phyloP scores from a whole-genome alignment of 2,888 invertebrate genomes.

The Cynaeus angustus region DNA sequence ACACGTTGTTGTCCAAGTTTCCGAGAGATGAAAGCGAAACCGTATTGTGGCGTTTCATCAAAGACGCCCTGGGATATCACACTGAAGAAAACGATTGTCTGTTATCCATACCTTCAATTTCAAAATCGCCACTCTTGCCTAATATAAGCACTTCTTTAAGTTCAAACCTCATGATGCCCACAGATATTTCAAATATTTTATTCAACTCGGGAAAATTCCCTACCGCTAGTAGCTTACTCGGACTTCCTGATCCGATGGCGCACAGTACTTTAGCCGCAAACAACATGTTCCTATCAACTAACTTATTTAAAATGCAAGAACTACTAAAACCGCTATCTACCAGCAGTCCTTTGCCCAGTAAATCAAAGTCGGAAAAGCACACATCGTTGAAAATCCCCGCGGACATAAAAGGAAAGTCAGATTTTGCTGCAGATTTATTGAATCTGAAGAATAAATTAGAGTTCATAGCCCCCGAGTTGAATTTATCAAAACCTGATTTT shows the following conservation, averaged over 20 bases:
- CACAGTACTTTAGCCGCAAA: slow-evolving; percentile 84
- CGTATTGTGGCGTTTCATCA: slow-evolving; percentile 85
- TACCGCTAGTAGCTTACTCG: slow-evolving; percentile 76
- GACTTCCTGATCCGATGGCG: slow-evolving; percentile 84
- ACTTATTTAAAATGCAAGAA: slow-evolving; percentile 82
- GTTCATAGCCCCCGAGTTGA: slow-evolving; percentile 69
- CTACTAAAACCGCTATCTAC: slow-evolving; percentile 76
- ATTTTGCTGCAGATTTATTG: slow-evolving; percentile 72
- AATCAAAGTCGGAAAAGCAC: slow-evolving; percentile 57
- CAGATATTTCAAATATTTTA: slow-evolving; percentile 79
- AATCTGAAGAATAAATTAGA: slow-evolving; percentile 73
- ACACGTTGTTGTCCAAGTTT: slow-evolving; percentile 85
- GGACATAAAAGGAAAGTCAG: slow-evolving; percentile 69
- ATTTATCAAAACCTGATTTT: slow-evolving; percentile 62
- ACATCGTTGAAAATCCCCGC: slow-evolving; percentile 66
- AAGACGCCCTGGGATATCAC: slow-evolving; percentile 83
- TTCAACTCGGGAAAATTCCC: slow-evolving; percentile 81
- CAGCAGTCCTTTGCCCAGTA: slow-evolving; percentile 73
- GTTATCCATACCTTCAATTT: slow-evolving; percentile 74
- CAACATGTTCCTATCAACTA: slow-evolving; percentile 84
- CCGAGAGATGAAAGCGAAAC: slow-evolving; percentile 85
- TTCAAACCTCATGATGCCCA: slow-evolving; percentile 78
- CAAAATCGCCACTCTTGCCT: slow-evolving; percentile 67
- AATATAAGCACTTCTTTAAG: slow-evolving; percentile 72
- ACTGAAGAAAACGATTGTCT: slow-evolving; percentile 80